Evolutionary conservation across 2,888 invertebrate genomes (phyloP).

Genomic region (Sepioteuthis lessoniana): DNA sequence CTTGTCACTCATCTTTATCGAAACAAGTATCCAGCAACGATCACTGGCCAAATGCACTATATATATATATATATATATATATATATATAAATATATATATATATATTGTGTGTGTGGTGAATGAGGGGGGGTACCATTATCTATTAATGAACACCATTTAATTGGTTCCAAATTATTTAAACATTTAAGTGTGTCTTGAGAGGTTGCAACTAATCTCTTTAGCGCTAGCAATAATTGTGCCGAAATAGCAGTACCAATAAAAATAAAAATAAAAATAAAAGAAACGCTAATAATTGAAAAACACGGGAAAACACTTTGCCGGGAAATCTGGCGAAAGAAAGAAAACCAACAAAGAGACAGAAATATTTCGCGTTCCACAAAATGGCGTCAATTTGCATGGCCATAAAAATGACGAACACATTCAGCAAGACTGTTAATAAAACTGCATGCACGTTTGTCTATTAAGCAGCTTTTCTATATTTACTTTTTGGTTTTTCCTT

Average conservation of each 20-base stretch:
- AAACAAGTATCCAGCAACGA: too few species aligned
- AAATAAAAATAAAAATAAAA: too few species aligned
- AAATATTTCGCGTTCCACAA: neutral
- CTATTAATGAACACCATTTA: neutral
- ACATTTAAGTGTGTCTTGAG: neutral
- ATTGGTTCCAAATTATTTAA: neutral
- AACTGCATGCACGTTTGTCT: neutral
- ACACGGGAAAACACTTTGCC: neutral
- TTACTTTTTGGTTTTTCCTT: too few species aligned
- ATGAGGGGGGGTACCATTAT: neutral
- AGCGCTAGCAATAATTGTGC: neutral
- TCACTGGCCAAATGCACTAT: too few species aligned
- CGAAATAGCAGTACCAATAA: neutral
- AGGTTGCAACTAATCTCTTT: neutral
- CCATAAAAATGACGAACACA: neutral
- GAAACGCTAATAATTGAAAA: neutral
- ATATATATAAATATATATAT: too few species aligned
- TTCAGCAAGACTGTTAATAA: neutral
- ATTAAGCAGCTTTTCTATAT: neutral
- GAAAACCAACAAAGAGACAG: neutral
- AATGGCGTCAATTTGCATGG: neutral
- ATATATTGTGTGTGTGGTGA: too few species aligned
- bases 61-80: too few species aligned
- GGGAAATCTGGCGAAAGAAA: neutral
- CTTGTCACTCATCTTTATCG: too few species aligned